Conservation (phyloP, 2,888 invertebrate species). For the Patella ulyssiponensis region DNA sequence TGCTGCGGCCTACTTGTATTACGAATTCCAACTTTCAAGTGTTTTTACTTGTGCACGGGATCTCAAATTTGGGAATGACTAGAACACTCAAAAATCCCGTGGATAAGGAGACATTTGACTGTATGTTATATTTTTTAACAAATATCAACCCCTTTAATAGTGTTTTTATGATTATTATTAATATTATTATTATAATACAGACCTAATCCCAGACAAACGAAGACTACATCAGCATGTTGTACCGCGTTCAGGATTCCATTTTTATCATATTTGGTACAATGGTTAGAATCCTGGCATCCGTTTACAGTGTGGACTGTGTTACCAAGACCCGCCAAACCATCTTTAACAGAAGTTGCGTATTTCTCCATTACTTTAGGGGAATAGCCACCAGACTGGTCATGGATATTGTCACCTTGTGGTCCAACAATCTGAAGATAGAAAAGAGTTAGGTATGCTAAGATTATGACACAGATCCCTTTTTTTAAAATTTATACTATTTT, state of each 20-base stretch:
- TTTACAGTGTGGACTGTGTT: conserved; percentile 44
- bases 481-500: too few species aligned
- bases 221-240: conserved; percentile 44
- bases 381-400: conserved; percentile 62
- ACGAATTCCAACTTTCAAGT: too few species aligned
- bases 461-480: too few species aligned
- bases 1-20: too few species aligned
- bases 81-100: too few species aligned
- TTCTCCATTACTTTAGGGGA: conserved; percentile 44
- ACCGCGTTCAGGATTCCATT: conserved; percentile 45
- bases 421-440: conserved; percentile 56
- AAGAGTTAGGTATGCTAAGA: not conserved
- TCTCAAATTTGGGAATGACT: too few species aligned
- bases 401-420: conserved; percentile 63
- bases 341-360: conserved; percentile 51
- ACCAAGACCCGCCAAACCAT: conserved; percentile 47
- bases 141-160: too few species aligned
- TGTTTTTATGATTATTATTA: too few species aligned
- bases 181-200: too few species aligned
- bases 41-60: too few species aligned
- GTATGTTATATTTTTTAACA: too few species aligned
- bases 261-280: conserved; percentile 50
- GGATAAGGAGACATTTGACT: too few species aligned
- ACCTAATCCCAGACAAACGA: conserved; percentile 65
- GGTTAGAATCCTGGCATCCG: conserved; percentile 51